A percentile compares a stretch with the other conserved stretches of the same genome.
phyloP scores from a whole-genome alignment of 2,113 vertebrate species.

The Leuciscus idus region DNA sequence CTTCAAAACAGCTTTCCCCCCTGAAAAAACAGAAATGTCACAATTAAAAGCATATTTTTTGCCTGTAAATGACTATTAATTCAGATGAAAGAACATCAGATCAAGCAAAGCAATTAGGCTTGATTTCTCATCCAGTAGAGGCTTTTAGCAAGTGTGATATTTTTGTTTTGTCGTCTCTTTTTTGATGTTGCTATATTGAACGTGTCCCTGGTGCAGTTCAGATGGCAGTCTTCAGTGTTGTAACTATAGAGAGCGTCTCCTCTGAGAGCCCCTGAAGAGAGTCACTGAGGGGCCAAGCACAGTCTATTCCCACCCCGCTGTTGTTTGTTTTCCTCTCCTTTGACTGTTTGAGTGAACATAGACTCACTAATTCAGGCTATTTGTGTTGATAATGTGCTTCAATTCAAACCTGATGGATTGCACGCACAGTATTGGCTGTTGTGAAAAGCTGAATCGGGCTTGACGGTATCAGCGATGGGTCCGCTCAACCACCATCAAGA shows the following conservation, averaged over 20 bases:
- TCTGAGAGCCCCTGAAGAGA: conserved; percentile 70
- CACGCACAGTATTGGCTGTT: conserved; percentile 61
- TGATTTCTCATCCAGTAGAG: conserved; percentile 37
- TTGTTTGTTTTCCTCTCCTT: conserved; percentile 73
- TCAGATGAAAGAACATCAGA: conserved; percentile 19
- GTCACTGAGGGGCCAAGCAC: conserved; percentile 55
- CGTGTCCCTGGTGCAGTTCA: conserved; percentile 50
- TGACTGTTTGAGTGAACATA: conserved; percentile 63
- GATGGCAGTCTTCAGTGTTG: conserved; percentile 45
- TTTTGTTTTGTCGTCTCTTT: conserved; percentile 34
- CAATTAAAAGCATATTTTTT: conserved; percentile 5
- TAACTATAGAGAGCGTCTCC: conserved; percentile 73
- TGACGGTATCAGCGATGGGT: conserved; percentile 51
- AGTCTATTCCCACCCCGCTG: conserved; percentile 72
- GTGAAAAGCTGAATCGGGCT: conserved; percentile 63
- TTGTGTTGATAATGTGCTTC: conserved; percentile 70
- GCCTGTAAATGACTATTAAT: background rate
- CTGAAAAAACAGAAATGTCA: background rate
- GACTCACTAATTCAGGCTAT: conserved; percentile 72
- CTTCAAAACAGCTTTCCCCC: background rate
- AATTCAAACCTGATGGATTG: conserved; percentile 69
- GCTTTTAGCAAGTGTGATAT: conserved; percentile 12
- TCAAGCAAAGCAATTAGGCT: conserved; percentile 34
- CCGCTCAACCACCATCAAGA: conserved; percentile 28
- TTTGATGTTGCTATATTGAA: conserved; percentile 51